Conservation (phyloP, 2,797 vertebrate genomes). For the Tapera naevia region DNA sequence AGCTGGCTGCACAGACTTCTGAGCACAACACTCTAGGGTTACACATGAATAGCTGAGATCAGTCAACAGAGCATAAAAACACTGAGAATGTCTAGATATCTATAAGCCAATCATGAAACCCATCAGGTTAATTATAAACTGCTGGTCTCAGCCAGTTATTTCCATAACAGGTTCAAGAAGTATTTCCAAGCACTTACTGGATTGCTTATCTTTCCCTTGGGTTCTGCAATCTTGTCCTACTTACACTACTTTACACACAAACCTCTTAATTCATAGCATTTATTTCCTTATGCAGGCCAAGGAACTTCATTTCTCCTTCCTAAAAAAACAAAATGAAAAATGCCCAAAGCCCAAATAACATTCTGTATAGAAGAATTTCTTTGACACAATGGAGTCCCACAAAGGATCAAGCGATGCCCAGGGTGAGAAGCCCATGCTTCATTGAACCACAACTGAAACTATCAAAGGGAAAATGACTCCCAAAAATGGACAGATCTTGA, state of each 20-base stretch:
- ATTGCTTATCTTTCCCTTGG: neutral
- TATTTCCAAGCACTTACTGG: neutral
- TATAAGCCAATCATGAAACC: neutral
- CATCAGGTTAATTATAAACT: neutral
- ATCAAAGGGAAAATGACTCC: constrained; percentile 1
- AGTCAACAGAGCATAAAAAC: neutral
- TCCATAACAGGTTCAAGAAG: neutral
- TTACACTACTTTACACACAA: neutral
- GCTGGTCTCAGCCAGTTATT: neutral
- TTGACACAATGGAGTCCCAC: neutral
- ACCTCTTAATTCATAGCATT: neutral
- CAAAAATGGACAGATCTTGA: neutral
- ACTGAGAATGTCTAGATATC: neutral
- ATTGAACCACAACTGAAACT: constrained; percentile 33
- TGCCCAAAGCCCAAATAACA: neutral
- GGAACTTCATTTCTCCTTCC: neutral
- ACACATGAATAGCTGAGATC: neutral
- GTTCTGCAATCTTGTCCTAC: neutral
- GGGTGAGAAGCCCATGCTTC: neutral
- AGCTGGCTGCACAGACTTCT: neutral
- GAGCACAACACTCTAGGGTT: neutral
- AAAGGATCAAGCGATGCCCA: neutral
- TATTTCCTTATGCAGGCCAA: neutral
- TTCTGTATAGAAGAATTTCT: neutral
- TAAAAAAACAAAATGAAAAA: neutral